Conservation (phyloP, 2,888 invertebrate species). For the Pegoplata infirma region DNA sequence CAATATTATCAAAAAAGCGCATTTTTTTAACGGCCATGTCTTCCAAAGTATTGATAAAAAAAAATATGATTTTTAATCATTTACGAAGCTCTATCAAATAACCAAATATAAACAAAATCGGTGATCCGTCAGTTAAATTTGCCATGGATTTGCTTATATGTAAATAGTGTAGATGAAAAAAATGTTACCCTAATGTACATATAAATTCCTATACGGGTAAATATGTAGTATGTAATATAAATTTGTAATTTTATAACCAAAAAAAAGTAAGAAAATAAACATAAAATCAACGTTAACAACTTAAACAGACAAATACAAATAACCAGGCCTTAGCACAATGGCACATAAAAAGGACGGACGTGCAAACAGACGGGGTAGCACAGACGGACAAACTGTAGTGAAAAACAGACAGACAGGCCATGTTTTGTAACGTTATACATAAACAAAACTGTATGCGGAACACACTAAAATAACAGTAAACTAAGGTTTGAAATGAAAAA, state of each 20-base stretch:
- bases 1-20: too few species aligned
- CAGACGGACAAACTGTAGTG: not conserved
- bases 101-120: too few species aligned
- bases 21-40: too few species aligned
- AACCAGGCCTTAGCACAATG: constrained; percentile 11
- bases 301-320: constrained; percentile 39
- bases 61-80: too few species aligned
- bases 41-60: too few species aligned
- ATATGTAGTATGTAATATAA: too few species aligned
- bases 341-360: constrained; percentile 20
- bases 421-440: constrained; percentile 7
- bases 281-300: constrained; percentile 47
- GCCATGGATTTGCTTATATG: too few species aligned
- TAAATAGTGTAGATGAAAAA: too few species aligned
- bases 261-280: not conserved
- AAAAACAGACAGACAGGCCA: not conserved
- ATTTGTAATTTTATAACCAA: not conserved
- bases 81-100: too few species aligned
- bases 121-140: too few species aligned
- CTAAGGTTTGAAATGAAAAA: not conserved
- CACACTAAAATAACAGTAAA: not conserved
- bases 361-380: not conserved
- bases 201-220: too few species aligned
- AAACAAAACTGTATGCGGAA: not conserved
- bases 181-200: not conserved